Base-by-base conservation (phyloP, 1,140 invertebrate genomes). In the Idris sp. region DNA sequence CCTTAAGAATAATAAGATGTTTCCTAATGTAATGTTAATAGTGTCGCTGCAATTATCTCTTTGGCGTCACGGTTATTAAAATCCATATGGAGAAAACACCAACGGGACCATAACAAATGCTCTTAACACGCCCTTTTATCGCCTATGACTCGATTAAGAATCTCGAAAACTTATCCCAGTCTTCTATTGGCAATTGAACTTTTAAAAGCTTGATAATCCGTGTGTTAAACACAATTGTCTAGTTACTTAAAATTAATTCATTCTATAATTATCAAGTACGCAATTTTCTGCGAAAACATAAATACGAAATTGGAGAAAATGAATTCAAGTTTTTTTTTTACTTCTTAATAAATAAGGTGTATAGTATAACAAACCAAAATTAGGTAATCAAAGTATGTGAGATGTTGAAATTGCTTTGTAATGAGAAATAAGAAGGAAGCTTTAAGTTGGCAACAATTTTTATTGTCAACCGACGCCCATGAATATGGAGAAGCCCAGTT, bases 1-100 rank as follows among this genome's bases (percentile, higher is more conserved):
- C 80, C 79, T 81, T 81, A 74, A 79, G 49, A 75, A 65, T 79
- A 84, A 84, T 81, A 81, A 84, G 82, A 81, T 79, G 82, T 73
- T 74, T 73, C 35, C 67, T 81, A 84, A 82, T 82, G 78, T 75
- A 68, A 71, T 74, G 69, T 74, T 81, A 81, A 81, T 59, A 58
- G 74, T 65, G 62, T 77, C 58, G 78, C 35, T 43, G 75, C 81
- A 82, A 83, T 84, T 84, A 82, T 80, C 79, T 62, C 43, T 53
- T 71, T 54, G 59, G 35, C 40, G 59, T 30, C 18, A 14, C n/a
- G 26, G 31, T 73, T 81, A 82, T 79, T 81, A 79, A 79, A 81
- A 80, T 80, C 76, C 69, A 78, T 78, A 78, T 72, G 40, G 67
- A 44, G 6, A 16, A 53, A 54, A 41, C 26, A 51, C 8, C 18